Evolutionary conservation across 92 coral and sea anemone species (phyloP), one percentile per base, ranked within the genome.

Genomic region (Palythoa caribaeorum): DNA sequence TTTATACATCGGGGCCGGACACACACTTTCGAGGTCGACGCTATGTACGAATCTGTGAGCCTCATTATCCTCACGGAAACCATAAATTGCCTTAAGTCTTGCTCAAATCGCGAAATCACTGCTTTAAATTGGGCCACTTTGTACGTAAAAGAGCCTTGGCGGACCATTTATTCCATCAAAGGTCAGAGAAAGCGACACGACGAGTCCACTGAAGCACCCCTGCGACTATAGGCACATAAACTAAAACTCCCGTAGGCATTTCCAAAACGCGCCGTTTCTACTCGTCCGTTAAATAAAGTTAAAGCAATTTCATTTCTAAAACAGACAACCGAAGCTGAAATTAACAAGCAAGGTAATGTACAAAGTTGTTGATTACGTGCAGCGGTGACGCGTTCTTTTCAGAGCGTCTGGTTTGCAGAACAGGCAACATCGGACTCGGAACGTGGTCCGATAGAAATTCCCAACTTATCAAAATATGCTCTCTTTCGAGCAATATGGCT

Each of bases 1-100:
- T 44, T 28, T 62, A 77, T 65, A 65, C 73, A 68, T 38, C 73
- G 39, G 75, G 75, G 54, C 86, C 86, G 65, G 76, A 60, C 76
- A 66, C 76, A 65, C 75, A 51, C 75, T 48, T 48, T 9, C 52
- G 14, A 65, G 62, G 40, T 39, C 86, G 86, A 47, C 76, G 76
- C 73, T 62, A 70, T 53, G 62, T 66, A 65, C 73, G 86, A 81
- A 81, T 81, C 76, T 81, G 76, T 9, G 74, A 69, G 48, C 75
- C 86, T 81, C 86, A 81, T 81, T 81, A 81, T n/a, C 40, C 86
- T 65, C 86, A 81, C 86, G 86, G 76, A 81, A 81, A 66, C 59
- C 65, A 12, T 36, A 65, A 65, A 13, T 68, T 69, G 75, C 86
- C 75, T 17, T 15, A 1, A 65, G 75, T 81, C 47, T n/a, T 39